Evolutionary conservation across 2,113 vertebrate genomes (phyloP).

Genomic region (Scartelaos histophorus): DNA sequence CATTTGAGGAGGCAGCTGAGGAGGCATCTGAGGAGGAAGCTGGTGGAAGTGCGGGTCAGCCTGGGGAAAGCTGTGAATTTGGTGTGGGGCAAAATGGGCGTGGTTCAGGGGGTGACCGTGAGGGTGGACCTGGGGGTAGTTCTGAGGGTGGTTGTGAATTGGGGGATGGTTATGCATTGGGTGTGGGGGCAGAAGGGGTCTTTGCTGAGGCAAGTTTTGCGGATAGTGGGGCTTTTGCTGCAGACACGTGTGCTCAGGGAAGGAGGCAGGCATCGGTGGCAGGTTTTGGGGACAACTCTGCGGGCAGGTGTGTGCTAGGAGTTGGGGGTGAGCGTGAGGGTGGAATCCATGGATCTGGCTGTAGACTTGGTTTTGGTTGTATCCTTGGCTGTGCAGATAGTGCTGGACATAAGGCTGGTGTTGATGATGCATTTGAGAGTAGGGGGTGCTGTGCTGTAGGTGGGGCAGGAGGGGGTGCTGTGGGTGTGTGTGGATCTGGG

Average conservation of each 20-base stretch:
- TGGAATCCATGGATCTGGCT: slow-evolving; percentile 8
- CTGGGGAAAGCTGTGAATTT: slow-evolving; percentile 76
- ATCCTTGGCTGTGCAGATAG: slow-evolving; percentile 4
- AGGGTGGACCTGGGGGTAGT: slow-evolving; percentile 61
- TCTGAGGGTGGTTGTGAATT: not conserved
- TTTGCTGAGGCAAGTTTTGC: not conserved
- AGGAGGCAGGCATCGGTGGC: not conserved
- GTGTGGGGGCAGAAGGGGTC: slow-evolving; percentile 3
- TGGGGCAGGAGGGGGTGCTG: slow-evolving; percentile 53
- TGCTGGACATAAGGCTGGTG: slow-evolving; percentile 25
- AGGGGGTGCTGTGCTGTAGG: slow-evolving; percentile 68
- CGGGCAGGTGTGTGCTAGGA: slow-evolving; percentile 68
- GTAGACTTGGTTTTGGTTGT: slow-evolving; percentile 7
- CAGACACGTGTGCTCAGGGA: slow-evolving; percentile 1
- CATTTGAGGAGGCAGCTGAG: slow-evolving; percentile 76
- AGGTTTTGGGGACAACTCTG: slow-evolving; percentile 45
- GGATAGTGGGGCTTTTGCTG: not conserved
- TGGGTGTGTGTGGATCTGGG: not conserved
- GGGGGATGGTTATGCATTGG: not conserved
- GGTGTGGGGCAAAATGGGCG: slow-evolving; percentile 47
- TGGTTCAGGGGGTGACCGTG: slow-evolving; percentile 68
- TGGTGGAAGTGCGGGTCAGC: slow-evolving; percentile 81
- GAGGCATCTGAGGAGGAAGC: slow-evolving; percentile 69
- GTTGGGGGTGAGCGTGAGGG: slow-evolving; percentile 55
- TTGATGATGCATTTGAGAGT: slow-evolving; percentile 60